Conservation (phyloP, 2,888 invertebrate genomes). For the Callinectes sapidus region DNA sequence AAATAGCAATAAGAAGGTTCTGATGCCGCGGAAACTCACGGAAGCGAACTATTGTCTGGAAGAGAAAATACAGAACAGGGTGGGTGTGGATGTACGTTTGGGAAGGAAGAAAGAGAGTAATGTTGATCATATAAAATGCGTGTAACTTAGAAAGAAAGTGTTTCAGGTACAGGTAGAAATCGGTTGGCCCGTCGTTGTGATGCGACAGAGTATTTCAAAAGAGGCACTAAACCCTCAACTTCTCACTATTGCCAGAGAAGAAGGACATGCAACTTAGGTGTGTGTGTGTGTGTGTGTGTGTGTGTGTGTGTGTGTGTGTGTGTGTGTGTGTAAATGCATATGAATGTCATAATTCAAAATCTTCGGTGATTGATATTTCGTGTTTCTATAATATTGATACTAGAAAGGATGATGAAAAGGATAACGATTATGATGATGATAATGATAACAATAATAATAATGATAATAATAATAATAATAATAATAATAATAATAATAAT, state of each 20-base stretch:
- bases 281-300: constrained; percentile 21
- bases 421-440: not conserved
- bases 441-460: not conserved
- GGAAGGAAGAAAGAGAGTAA: not conserved
- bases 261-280: not conserved
- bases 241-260: not conserved
- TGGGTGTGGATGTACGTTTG: not conserved
- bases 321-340: too few relatives aligned
- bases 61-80: not conserved
- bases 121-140: not conserved
- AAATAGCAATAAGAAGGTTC: not conserved
- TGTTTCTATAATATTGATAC: not conserved
- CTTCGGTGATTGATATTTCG: too few relatives aligned
- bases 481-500: constrained; percentile 5
- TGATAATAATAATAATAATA: not conserved
- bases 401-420: not conserved
- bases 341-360: too few relatives aligned
- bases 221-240: not conserved
- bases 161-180: not conserved
- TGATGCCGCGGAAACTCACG: not conserved
- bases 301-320: not conserved
- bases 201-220: not conserved
- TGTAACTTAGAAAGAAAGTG: not conserved
- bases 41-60: not conserved
- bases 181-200: not conserved